phyloP scores from a whole-genome alignment of 2,888 invertebrate genomes.

The Lymantria monacha region DNA sequence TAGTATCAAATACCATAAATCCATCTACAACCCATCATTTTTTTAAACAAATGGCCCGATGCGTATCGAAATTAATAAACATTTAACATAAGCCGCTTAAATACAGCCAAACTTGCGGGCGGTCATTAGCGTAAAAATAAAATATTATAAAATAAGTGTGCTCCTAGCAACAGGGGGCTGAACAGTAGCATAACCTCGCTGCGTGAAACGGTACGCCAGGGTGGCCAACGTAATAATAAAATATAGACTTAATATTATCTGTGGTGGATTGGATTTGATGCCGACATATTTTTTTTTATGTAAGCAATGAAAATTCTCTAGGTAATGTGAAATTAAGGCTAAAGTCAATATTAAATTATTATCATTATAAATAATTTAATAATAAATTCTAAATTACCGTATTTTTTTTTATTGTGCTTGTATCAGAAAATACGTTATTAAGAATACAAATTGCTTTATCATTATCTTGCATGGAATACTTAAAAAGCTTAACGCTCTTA shows the following conservation, averaged over 20 bases:
- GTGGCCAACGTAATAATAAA: conserved; percentile 48
- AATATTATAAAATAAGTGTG: conserved; percentile 54
- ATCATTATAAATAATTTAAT: too few relatives aligned
- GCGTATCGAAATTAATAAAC: conserved; percentile 20
- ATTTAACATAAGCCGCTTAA: conserved; percentile 26
- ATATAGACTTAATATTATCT: conserved; percentile 11
- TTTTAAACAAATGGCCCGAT: conserved; percentile 7
- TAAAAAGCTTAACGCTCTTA: too few relatives aligned
- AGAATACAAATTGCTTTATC: too few relatives aligned
- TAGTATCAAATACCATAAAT: conserved; percentile 2
- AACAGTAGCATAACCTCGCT: conserved; percentile 72
- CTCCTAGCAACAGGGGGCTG: conserved; percentile 65
- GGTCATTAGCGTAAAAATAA: conserved; percentile 44
- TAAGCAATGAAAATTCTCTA: too few relatives aligned
- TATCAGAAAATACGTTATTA: too few relatives aligned
- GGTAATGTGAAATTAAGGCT: too few relatives aligned
- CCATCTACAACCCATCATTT: conserved; percentile 7
- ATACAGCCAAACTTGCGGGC: conserved; percentile 23
- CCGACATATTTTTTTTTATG: too few relatives aligned
- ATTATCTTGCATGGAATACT: too few relatives aligned
- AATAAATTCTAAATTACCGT: too few relatives aligned
- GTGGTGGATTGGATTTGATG: background rate
- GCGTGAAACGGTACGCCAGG: conserved; percentile 60
- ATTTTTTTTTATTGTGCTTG: too few relatives aligned
- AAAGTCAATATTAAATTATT: too few relatives aligned